A percentile compares a stretch with the other conserved stretches of the same genome.
These are phyloP conservation scores for Phengaris arion DNA, from an alignment of 2,888 invertebrate genomes.

Conservation along the genomic window DNA sequence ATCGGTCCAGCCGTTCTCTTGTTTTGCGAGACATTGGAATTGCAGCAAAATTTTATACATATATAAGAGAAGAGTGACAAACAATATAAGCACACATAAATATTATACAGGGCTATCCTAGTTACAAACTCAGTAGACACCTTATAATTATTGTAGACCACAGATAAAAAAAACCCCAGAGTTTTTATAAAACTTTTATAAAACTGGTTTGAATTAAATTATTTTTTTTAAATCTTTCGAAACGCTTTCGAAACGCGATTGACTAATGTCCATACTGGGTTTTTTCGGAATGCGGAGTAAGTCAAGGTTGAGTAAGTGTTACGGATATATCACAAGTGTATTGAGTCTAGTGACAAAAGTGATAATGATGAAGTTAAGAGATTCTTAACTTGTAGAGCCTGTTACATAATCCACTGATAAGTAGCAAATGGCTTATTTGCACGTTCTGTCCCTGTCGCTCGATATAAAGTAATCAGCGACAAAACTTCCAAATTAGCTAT, in stretches of 20 bases:
- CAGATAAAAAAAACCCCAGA: too few relatives aligned
- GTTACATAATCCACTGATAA: not conserved
- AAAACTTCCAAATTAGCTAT: too few relatives aligned
- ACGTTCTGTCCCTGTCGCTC: not conserved
- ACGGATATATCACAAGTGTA: not conserved
- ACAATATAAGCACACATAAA: too few relatives aligned
- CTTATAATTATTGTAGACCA: too few relatives aligned
- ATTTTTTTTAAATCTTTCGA: not conserved
- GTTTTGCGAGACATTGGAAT: too few relatives aligned
- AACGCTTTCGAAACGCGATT: not conserved
- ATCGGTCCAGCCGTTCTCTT: too few relatives aligned
- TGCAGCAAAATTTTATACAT: too few relatives aligned
- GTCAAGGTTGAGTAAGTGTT: conserved; percentile 4
- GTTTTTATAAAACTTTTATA: not conserved
- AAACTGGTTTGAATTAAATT: not conserved
- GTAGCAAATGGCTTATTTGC: too few relatives aligned
- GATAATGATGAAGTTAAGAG: not conserved
- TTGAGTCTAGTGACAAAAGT: not conserved
- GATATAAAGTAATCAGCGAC: not conserved
- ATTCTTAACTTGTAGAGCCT: not conserved
- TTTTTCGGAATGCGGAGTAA: conserved; percentile 1
- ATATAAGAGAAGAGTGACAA: too few relatives aligned
- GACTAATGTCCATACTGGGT: not conserved
- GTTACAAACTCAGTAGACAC: too few relatives aligned
- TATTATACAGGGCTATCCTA: too few relatives aligned